Conservation (phyloP, 2,797 vertebrate genomes). For the Leptoclinus maculatus region DNA sequence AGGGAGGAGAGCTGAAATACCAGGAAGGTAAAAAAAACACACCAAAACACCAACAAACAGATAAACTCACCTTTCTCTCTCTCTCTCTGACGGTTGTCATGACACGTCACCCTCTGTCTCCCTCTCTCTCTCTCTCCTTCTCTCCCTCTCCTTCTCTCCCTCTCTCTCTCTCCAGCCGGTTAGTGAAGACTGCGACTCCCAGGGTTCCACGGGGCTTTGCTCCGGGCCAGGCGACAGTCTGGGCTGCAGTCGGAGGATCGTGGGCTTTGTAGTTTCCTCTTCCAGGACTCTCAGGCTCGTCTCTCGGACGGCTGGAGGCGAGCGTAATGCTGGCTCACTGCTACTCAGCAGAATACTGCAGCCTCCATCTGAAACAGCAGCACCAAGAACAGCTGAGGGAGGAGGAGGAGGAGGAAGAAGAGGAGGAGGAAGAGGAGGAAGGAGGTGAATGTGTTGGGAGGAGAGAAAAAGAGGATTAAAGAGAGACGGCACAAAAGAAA, state of each 20-base stretch:
- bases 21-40: not conserved
- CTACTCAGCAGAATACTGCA: not conserved
- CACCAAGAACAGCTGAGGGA: too few relatives aligned
- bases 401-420: not conserved
- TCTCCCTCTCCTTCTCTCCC: not conserved
- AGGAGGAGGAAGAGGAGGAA: not conserved
- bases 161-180: constrained; percentile 11
- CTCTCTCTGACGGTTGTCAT: constrained; percentile 51
- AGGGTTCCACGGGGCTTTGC: constrained; percentile 40
- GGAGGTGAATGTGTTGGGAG: too few relatives aligned
- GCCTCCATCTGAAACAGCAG: too few relatives aligned
- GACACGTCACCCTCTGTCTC: constrained; percentile 36
- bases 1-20: not conserved
- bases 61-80: constrained; percentile 59
- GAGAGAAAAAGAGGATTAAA: too few relatives aligned
- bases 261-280: constrained; percentile 55
- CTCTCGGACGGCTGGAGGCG: not conserved
- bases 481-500: too few relatives aligned
- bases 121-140: constrained; percentile 8
- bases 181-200: constrained; percentile 49
- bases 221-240: not conserved
- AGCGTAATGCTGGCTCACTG: not conserved
- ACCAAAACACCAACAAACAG: not conserved
- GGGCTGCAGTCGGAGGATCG: constrained; percentile 20
- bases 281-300: constrained; percentile 1